These are phyloP conservation scores for Lamprotornis superbus DNA, from an alignment of 2,113 vertebrate species.

Conservation along the genomic window DNA sequence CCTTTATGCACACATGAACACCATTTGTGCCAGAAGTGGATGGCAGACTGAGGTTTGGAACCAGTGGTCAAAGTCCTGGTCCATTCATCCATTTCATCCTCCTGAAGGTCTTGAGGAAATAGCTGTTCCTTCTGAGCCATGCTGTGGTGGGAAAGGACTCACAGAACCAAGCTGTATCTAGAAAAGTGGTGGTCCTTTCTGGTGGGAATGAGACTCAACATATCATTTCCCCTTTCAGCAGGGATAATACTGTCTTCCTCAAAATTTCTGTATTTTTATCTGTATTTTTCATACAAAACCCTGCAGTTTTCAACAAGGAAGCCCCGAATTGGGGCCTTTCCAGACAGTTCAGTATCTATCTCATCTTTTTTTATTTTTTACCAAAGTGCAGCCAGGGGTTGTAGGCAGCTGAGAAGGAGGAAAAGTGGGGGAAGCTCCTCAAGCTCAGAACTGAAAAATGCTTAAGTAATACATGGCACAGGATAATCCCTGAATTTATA, in stretches of 20 bases:
- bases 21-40: neutral
- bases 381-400: neutral
- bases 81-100: neutral
- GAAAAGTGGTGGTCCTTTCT: neutral
- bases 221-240: neutral
- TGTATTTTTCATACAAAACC: neutral
- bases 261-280: neutral
- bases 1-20: fast-evolving
- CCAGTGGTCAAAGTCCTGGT: neutral
- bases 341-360: neutral
- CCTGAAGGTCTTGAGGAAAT: neutral
- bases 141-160: neutral
- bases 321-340: neutral
- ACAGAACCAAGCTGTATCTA: fast-evolving
- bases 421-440: neutral
- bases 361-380: neutral
- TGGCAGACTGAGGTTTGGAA: neutral
- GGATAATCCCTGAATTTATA: neutral
- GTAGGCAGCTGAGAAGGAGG: neutral
- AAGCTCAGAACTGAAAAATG: neutral
- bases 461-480: neutral
- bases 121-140: neutral
- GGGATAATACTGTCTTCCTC: neutral
- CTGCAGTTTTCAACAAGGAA: neutral
- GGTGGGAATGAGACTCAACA: neutral